These are phyloP conservation scores for Steinernema feltiae DNA, from an alignment of 1,140 invertebrate species.

Conservation along the genomic window DNA sequence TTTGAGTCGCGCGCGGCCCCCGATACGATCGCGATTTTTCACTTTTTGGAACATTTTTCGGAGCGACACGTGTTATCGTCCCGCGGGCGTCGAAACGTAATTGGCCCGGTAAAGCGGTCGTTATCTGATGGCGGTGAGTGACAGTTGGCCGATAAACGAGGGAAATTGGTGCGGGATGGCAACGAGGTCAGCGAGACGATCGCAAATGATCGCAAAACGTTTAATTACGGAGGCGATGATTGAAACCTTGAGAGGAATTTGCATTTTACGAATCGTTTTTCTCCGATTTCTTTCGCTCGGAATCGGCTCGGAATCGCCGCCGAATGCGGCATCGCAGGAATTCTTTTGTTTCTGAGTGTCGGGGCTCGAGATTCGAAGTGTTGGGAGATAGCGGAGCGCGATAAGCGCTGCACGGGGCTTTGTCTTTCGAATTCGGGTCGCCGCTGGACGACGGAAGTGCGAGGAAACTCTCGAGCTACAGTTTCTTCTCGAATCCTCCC, in stretches of 20 bases:
- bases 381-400: background rate
- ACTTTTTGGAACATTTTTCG: conserved; percentile 9
- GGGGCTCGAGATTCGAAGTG: background rate
- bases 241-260: no score
- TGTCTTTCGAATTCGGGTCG: background rate
- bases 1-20: conserved; percentile 2
- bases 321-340: background rate
- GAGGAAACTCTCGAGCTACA: background rate
- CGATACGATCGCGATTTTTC: conserved; percentile 2
- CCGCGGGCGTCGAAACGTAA: background rate
- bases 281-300: no score
- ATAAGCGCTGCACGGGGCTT: background rate
- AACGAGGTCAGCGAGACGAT: no score
- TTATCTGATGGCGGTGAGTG: background rate
- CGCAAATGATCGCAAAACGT: background rate
- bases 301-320: no score
- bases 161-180: background rate
- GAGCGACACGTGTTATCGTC: background rate
- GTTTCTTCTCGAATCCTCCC: no score
- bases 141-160: background rate
- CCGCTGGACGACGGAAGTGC: background rate
- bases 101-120: conserved; percentile 3
- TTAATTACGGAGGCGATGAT: background rate
- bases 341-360: background rate
- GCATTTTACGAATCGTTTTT: no score